Evolutionary conservation across 1,140 invertebrate species (phyloP).

Genomic region (Cotesia typhae): DNA sequence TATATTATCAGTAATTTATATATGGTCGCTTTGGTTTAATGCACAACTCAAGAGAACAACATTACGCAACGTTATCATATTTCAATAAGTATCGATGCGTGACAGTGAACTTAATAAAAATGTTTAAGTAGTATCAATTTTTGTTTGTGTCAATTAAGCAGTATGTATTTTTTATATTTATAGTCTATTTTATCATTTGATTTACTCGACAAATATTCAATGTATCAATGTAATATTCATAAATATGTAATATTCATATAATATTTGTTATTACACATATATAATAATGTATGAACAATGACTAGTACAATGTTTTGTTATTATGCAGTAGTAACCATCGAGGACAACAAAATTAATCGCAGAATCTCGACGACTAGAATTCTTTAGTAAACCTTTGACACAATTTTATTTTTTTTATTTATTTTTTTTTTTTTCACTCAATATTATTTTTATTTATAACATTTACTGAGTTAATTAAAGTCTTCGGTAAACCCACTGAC

Average conservation of each 20-base stretch:
- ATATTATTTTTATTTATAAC: conserved; percentile 2
- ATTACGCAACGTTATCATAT: conserved; percentile 28
- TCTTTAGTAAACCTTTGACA: conserved; percentile 18
- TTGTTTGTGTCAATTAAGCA: background rate
- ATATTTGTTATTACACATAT: too few relatives aligned
- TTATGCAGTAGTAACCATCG: conserved; percentile 17
- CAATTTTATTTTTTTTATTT: background rate
- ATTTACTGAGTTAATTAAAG: conserved; percentile 25
- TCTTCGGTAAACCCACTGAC: conserved; percentile 31
- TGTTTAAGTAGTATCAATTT: background rate
- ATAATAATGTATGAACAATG: background rate
- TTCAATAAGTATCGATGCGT: conserved; percentile 15
- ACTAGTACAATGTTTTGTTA: conserved; percentile 5
- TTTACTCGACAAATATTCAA: too few relatives aligned
- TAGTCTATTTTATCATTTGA: too few relatives aligned
- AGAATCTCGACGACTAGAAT: background rate
- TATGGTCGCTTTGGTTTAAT: conserved; percentile 17
- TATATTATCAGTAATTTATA: conserved; percentile 23
- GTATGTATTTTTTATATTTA: background rate
- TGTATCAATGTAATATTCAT: too few relatives aligned
- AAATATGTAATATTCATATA: too few relatives aligned
- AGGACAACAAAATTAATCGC: conserved; percentile 23
- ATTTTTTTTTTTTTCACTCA: background rate
- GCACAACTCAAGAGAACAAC: conserved; percentile 17
- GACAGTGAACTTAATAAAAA: conserved; percentile 15